Conservation (phyloP, 2,113 vertebrate species). For the Indicator maculatus region DNA sequence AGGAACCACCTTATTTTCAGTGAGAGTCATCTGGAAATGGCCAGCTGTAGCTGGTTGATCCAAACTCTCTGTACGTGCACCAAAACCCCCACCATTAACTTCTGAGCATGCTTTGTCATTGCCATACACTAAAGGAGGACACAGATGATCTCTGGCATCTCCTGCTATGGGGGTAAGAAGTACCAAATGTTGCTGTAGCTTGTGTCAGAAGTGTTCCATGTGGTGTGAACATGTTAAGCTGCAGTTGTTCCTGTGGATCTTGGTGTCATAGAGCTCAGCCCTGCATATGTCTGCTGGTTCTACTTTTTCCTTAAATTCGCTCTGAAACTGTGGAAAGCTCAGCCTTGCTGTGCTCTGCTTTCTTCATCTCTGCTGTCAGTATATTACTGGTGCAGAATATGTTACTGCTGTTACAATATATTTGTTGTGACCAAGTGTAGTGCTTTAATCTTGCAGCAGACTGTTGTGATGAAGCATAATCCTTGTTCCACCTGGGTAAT, state of each 20-base stretch:
- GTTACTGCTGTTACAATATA: background rate
- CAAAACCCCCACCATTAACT: background rate
- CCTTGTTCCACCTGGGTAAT: background rate
- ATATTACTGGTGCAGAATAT: background rate
- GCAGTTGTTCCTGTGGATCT: background rate
- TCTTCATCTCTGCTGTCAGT: background rate
- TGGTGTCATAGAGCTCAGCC: background rate
- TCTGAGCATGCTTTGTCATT: background rate
- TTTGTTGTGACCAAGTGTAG: background rate
- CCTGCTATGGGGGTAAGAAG: background rate
- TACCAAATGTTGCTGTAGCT: conserved; percentile 34
- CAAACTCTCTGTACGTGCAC: background rate
- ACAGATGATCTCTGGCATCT: conserved; percentile 35
- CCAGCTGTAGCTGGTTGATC: background rate
- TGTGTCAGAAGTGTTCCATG: conserved; percentile 1
- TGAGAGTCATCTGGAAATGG: background rate
- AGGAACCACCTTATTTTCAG: background rate
- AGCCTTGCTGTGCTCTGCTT: background rate
- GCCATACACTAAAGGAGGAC: background rate
- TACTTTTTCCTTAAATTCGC: background rate
- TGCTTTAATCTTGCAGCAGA: background rate
- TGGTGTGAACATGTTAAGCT: background rate
- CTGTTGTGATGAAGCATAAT: background rate
- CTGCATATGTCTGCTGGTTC: background rate
- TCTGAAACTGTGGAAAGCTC: background rate